Evolutionary conservation across 2,113 vertebrate species (phyloP), one percentile per base, ranked within the genome.

Genomic region (Psittacus erithacus): DNA sequence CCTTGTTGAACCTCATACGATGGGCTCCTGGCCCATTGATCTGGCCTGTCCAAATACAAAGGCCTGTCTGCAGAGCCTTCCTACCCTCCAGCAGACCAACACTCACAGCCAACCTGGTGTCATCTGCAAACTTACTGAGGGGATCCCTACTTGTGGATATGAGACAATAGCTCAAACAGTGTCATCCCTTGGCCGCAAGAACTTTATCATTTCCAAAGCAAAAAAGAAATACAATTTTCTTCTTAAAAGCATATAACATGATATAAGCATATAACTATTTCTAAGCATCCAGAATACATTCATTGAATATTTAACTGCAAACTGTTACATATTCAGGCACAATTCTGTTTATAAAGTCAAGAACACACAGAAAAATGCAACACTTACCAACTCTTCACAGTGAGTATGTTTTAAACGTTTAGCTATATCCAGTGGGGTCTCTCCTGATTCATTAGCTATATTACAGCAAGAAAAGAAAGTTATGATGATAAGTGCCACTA

Each of bases 371-470:
- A 55, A 77, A 74, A 8, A 50, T 7, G 8, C 1, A 11, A 75
- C 59, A 96, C 99, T 97, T 95, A 99, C 99, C 99, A 99, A 73
- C 33, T 99, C 99, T 92, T 99, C 99, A 67, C 99, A 99, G 96
- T 98, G 98, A 49, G 97, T 93, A 50, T 99, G 99, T 67, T 98
- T 98, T 44, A 99, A 98, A n/a, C 99, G 98, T 88, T 93, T 98
- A 46, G 99, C 98, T 33, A 99, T 98, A 95, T 99, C 99, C 96
- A 99, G 96, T 1, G 99, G 97, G 0, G 99, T 99, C 96, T 99
- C 99, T 92, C 99, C 99, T 0, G 98, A 98, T 94, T 99, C 99
- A 22, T 99, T 99, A 10, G 98, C 99, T 99, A 67, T 19, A 95
- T 93, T 90, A 83, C 82, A 97, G 80, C 82, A 95, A 82, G 49